Base-by-base conservation (phyloP, 2,888 invertebrate genomes). In the Poecilus cupreus region DNA sequence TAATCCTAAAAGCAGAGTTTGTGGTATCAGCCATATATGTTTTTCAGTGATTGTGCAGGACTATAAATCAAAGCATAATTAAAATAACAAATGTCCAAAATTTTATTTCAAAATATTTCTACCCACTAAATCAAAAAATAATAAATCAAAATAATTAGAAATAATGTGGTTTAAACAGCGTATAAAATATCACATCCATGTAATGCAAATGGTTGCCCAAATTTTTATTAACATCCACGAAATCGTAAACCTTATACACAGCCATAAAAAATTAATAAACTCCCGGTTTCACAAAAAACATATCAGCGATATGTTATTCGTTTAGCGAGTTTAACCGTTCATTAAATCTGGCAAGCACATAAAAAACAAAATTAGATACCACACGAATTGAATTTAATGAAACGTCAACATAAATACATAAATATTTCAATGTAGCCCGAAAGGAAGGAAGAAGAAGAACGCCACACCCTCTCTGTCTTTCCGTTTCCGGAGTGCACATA, bases 71-170 rank as follows among this genome's bases (percentile, higher is more conserved):
- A 10, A 46, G 8, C 3, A 51, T 13, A 18, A 18, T 3, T 51
- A 10, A 22, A 51, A 51, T 18, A 51, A 13, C 16, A 49, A 13
- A 1, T 51, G 18, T 51, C 3, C 46, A 46, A 3, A 32, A 32
- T 32, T 32, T 32, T 8, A n/a, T 43, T 51, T 51, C 16, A 51
- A 51, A 51, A 51, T 51, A 18, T 51, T 32, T 32, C 32, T 6
- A 20, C 1, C 2, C 16, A 18, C 13, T 39, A 68, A 51, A 68
- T 68, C 39, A 32, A 68, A 68, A 68, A 68, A 18, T 37, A 16
- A 68, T 68, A 68, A 68, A 68, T 68, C 64, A 68, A 26, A 64
- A 64, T 64, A 64, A 64, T 64, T 64, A 32, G 64, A 68, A 68
- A 68, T 37, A 13, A 68, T 68, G 37, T 60, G 22, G 39, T 20